Base-by-base conservation (phyloP, 2,888 invertebrate genomes). In the Andrena fulva region DNA sequence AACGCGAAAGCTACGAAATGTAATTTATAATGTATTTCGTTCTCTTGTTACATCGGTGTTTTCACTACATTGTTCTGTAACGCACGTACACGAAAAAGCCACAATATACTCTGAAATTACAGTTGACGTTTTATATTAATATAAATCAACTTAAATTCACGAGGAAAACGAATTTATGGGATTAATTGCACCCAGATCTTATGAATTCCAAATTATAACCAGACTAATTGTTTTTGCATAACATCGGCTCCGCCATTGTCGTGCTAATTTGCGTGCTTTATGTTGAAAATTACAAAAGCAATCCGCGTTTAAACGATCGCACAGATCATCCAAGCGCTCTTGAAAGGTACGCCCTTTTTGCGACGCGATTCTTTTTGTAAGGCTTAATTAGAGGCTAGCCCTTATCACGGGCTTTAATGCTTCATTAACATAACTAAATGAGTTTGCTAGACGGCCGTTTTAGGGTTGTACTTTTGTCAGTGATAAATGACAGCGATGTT, bases 371-470 rank as follows among this genome's bases (percentile, higher is more conserved):
- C 42, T 24, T 63, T 29, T 48, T 33, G 3, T 10, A 35, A 24
- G n/a, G 16, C n/a, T 52, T 52, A 72, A 67, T 62, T 73, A 16
- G 16, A 12, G 7, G n/a, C 7, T 29, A 52, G n/a, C 29, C 10
- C 42, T 69, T 76, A 69, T 67, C 67, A 24, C 16, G 7, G 8
- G 52, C 24, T 31, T 80, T 80, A 80, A 71, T 66, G 68, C 73
- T 69, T 83, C 77, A 68, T 86, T 85, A 83, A 79, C 79, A 73
- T 72, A 78, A 70, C 69, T 75, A 86, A 84, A 82, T 67, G 83
- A 82, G 64, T 68, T 70, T 62, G 69, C 50, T 74, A 60, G 59
- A 63, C 50, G 24, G 2, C 16, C 54, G 24, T 63, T 70, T 48
- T 56, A 63, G 70, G 42, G 33, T 48, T 70, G 35, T 54, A 66